Base-by-base conservation (phyloP, 2,888 invertebrate species). In the Allolobophora icterica region DNA sequence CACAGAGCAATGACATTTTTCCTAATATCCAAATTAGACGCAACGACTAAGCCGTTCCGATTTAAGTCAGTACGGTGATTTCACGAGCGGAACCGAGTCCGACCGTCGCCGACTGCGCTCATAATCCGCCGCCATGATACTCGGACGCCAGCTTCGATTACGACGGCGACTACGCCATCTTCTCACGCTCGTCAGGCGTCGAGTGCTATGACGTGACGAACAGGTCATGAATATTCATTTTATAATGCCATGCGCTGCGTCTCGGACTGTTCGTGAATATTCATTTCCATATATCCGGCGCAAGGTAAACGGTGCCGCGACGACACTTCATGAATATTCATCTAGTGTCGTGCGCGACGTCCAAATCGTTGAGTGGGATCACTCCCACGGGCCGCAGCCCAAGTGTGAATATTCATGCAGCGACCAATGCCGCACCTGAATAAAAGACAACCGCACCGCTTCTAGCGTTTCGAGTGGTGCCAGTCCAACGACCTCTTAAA, bases 1-100 rank as follows among this genome's bases (percentile, higher is more conserved):
- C 92, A 42, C 92, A 92, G 84, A 92, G 91, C 84, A 92, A 84
- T 35, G 92, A 92, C 92, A 92, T 92, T 89, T 90, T 91, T 83
- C 40, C 91, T 40, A 38, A 58, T 33, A 45, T 90, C 35, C 40
- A 45, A 35, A 38, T 38, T 6, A 83, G 40, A 89, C n/a, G 35
- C 87, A n/a, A 89, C 58, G 58, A 84, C 19, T 45, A 42, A 21
- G 21, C 30, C 42, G 45, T 71, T 30, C 71, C 30, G n/a, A 71
- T n/a, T 71, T n/a, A 30, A 71, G 71, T 71, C 71, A 71, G 71
- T 71, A n/a, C 71, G 71, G n/a, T n/a, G 4, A 30, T 71, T 71
- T 71, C 71, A 71, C 71, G 71, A 30, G 71, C 71, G n/a, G n/a
- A 71, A 11, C n/a, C 71, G 71, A n/a, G 71, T 71, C 30, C 71